Evolutionary conservation across 2,113 vertebrate species (phyloP), one percentile per base, ranked within the genome.

Genomic region (Pseudorectes ferrugineus): DNA sequence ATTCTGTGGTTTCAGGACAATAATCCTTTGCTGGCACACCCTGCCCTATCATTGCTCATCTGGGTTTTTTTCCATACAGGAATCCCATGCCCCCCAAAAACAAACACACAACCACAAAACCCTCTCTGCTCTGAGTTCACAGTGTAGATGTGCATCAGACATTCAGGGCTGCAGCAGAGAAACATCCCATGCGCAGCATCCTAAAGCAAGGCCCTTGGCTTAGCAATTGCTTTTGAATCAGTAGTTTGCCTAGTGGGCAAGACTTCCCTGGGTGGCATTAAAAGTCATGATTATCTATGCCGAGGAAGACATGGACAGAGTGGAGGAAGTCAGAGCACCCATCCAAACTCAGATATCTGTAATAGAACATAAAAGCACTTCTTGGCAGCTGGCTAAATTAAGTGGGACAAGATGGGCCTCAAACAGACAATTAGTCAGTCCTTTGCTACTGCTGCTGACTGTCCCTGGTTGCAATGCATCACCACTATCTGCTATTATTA

Each of bases 331-430:
- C 18, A 6, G 66, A 92, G 51, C 55, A 63, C 38, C 36, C 33
- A 57, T 48, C 28, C 2, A 0, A 83, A 67, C 16, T 10, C 65
- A 65, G 67, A 48, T 85, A 59, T 57, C 51, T 79, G n/a, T 63
- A 76, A 40, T 0, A 40, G 55, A 36, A 61, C 46, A 61, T 28
- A 71, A 92, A 92, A 75, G 9, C 23, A 38, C 8, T 90, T 71
- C 31, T 74, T 80, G 73, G 40, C 72, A 86, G 68, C 43, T 71
- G 67, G 68, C 28, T 92, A 90, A 89, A 88, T 85, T 38, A 66
- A 59, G 15, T 73, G 38, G 77, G 51, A 74, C 55, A 71, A 57
- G 57, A 79, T 38, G 15, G 51, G 14, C 43, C 78, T 90, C 40
- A 76, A 61, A 79, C 1, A 92, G 38, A 73, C 63, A 43, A 67